A percentile compares a stretch with the other conserved stretches of the same genome.
These are phyloP conservation scores for Pituophis catenifer DNA, from an alignment of 2,113 vertebrate genomes.

Conservation along the genomic window DNA sequence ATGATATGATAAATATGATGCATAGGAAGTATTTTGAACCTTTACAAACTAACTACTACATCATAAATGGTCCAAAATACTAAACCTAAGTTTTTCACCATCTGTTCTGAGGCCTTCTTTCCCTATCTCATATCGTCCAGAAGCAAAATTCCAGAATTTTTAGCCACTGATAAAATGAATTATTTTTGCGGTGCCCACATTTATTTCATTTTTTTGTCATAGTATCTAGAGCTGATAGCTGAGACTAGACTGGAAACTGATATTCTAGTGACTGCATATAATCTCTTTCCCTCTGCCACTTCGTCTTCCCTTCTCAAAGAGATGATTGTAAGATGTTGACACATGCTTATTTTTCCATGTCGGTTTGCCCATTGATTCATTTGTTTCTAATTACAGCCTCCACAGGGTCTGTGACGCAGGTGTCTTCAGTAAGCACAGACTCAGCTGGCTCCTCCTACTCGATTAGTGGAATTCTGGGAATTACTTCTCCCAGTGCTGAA, in stretches of 20 bases:
- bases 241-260: background rate
- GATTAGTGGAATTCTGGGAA: conserved; percentile 97
- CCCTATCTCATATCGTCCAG: background rate
- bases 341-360: rapidly evolving
- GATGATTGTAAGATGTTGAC: background rate
- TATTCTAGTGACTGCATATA: background rate
- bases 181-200: background rate
- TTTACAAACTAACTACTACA: background rate
- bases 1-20: background rate
- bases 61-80: background rate
- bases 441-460: conserved; percentile 95
- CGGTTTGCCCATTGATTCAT: background rate
- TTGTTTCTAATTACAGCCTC: conserved; percentile 76
- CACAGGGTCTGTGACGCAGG: conserved; percentile 90
- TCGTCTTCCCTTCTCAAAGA: background rate
- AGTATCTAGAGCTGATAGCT: background rate
- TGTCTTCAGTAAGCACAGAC: conserved; percentile 90
- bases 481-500: conserved; percentile 85
- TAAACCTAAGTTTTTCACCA: background rate
- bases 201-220: background rate
- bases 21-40: background rate
- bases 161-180: background rate
- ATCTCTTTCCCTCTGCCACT: background rate
- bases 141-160: background rate
- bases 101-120: background rate